Evolutionary conservation across 2,888 invertebrate species (phyloP).

Genomic region (Marasmarcha lunaedactyla): DNA sequence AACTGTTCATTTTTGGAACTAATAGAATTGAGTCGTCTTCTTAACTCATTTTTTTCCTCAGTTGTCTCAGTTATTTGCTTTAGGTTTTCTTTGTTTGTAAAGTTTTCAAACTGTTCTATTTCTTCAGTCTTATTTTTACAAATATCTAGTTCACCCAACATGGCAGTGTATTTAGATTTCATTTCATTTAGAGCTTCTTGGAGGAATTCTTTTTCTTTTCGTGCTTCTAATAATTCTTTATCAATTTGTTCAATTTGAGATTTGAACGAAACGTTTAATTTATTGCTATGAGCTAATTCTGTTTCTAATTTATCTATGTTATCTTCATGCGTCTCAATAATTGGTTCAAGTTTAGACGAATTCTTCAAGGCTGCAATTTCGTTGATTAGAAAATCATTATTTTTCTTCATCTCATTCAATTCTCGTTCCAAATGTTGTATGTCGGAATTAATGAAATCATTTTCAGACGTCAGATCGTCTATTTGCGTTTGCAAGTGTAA

Average conservation of each 20-base stretch:
- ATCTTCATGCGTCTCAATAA: conserved; percentile 79
- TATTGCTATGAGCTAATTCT: conserved; percentile 73
- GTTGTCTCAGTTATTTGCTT: conserved; percentile 33
- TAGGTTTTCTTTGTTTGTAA: conserved; percentile 30
- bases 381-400: conserved; percentile 76
- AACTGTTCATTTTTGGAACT: conserved; percentile 58
- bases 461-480: conserved; percentile 63
- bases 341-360: conserved; percentile 76
- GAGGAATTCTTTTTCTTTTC: conserved; percentile 47
- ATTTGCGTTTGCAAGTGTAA: conserved; percentile 66
- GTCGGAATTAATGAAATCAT: conserved; percentile 57
- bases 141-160: conserved; percentile 51
- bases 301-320: conserved; percentile 73
- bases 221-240: conserved; percentile 59
- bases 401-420: conserved; percentile 75
- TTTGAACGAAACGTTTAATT: conserved; percentile 70
- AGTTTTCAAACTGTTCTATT: conserved; percentile 58
- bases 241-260: conserved; percentile 70
- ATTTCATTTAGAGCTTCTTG: conserved; percentile 64
- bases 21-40: conserved; percentile 35
- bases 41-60: conserved; percentile 50
- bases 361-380: conserved; percentile 75
- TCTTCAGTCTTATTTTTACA: conserved; percentile 55
- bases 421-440: conserved; percentile 71
- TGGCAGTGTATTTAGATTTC: conserved; percentile 62